Evolutionary conservation across 2,888 invertebrate genomes (phyloP).

Genomic region (Nipponacmea schrenckii): DNA sequence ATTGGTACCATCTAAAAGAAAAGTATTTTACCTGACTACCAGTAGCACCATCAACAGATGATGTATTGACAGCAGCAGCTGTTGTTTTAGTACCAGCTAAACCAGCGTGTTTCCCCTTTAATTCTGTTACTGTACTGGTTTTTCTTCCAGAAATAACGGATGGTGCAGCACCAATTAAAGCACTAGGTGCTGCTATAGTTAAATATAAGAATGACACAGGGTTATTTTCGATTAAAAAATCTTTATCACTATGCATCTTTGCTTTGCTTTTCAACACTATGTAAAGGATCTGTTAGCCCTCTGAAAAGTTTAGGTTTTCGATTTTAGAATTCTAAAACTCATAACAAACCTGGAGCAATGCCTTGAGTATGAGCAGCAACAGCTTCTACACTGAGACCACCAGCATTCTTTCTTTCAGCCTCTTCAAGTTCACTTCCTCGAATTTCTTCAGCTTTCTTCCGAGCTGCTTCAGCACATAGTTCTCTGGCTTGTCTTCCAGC

Average conservation of each 20-base stretch:
- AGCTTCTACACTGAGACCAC: slow-evolving; percentile 66
- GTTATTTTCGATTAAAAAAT: no score
- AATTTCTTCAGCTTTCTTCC: slow-evolving; percentile 53
- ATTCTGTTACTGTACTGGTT: slow-evolving; percentile 60
- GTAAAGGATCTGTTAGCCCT: no score
- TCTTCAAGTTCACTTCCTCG: slow-evolving; percentile 55
- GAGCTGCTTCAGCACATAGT: slow-evolving; percentile 65
- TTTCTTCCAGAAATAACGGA: slow-evolving; percentile 61
- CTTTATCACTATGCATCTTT: no score
- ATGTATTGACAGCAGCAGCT: slow-evolving; percentile 41
- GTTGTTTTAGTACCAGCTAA: slow-evolving; percentile 45
- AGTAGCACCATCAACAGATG: slow-evolving; percentile 57
- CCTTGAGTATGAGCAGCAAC: slow-evolving; percentile 65
- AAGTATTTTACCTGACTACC: slow-evolving; percentile 59
- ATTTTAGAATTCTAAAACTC: no score
- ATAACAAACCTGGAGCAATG: slow-evolving; percentile 9
- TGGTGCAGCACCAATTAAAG: slow-evolving; percentile 28
- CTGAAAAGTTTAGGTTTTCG: no score
- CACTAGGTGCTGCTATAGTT: background rate
- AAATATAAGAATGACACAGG: background rate
- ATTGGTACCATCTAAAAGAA: no score
- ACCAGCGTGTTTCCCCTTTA: slow-evolving; percentile 52
- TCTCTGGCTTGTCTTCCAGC: slow-evolving; percentile 63
- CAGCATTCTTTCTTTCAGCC: slow-evolving; percentile 40
- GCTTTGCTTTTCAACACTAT: no score